Conservation (phyloP, 2,797 vertebrate genomes). For the Arrhamphus sclerolepis region DNA sequence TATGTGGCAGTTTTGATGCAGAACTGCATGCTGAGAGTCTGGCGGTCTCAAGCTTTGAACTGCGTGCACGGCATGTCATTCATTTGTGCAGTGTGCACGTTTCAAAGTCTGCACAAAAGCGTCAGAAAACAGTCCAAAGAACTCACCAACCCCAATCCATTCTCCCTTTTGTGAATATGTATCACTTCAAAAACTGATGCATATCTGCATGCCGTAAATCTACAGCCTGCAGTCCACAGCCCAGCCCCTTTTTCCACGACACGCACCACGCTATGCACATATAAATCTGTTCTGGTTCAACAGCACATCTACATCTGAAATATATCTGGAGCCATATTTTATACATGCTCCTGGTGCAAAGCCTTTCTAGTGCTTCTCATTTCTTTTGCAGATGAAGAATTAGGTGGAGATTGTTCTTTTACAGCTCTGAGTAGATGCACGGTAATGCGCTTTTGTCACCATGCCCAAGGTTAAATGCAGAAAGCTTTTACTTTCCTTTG, state of each 20-base stretch:
- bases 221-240: slow-evolving; percentile 42
- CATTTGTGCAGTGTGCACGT: slow-evolving; percentile 32
- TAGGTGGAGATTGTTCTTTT: slow-evolving; percentile 35
- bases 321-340: slow-evolving; percentile 46
- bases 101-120: slow-evolving; percentile 43
- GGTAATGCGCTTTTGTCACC: slow-evolving; percentile 21
- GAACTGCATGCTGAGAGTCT: slow-evolving; percentile 38
- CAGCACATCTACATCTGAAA: slow-evolving; percentile 49
- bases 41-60: slow-evolving; percentile 4
- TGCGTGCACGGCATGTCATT: slow-evolving; percentile 4
- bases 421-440: slow-evolving; percentile 24
- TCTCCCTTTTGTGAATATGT: slow-evolving; percentile 74
- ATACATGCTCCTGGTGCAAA: slow-evolving; percentile 30
- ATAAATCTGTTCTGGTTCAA: slow-evolving; percentile 60
- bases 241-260: slow-evolving; percentile 35
- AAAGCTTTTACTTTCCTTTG: slow-evolving; percentile 14
- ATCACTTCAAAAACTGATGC: slow-evolving; percentile 73
- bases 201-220: slow-evolving; percentile 68
- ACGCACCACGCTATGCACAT: slow-evolving; percentile 52
- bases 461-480: slow-evolving; percentile 47
- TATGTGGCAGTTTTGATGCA: slow-evolving; percentile 48
- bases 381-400: slow-evolving; percentile 16
- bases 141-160: slow-evolving; percentile 73
- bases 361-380: slow-evolving; percentile 16
- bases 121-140: slow-evolving; percentile 72